Percentiles rank a stretch among this genome's conserved stretches.
Evolutionary conservation across 2,797 vertebrate genomes (phyloP).

Genomic region (Pyrocephalus nanus): DNA sequence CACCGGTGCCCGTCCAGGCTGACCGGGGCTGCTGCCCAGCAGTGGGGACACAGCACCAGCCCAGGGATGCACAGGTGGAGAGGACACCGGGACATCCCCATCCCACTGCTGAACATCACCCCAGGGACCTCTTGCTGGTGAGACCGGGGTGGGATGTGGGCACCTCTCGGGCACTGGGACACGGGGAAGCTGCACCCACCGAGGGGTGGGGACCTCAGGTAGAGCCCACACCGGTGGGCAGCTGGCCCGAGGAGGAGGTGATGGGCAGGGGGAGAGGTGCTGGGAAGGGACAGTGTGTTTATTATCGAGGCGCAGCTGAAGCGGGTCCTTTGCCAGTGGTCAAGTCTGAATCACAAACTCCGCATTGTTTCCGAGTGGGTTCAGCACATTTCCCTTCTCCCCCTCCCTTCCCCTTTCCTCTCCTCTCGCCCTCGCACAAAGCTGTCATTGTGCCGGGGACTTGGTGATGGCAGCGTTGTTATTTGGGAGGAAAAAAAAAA

Average conservation of each 20-base stretch:
- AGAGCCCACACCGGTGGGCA: background rate
- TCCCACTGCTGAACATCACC: background rate
- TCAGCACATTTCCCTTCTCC: constrained; percentile 41
- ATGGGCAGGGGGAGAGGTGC: background rate
- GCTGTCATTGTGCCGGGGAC: constrained; percentile 65
- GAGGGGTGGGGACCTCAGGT: background rate
- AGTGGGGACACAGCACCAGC: accelerated
- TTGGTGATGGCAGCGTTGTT: constrained; percentile 48
- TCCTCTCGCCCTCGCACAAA: constrained; percentile 66
- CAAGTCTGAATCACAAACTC: constrained; percentile 67
- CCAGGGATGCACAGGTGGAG: accelerated
- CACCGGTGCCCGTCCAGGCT: background rate
- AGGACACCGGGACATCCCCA: background rate
- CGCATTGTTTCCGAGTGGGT: constrained; percentile 57
- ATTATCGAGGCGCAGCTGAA: constrained; percentile 55
- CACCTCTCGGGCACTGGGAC: accelerated
- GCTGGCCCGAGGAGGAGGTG: background rate
- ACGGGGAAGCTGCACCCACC: accelerated
- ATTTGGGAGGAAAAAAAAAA: constrained; percentile 23
- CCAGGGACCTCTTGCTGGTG: background rate
- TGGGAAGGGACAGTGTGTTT: constrained; percentile 37
- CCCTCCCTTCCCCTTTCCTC: constrained; percentile 48
- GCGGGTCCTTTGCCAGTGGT: constrained; percentile 49
- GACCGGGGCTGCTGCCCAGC: background rate
- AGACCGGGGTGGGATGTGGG: background rate